Evolutionary conservation across 2,888 invertebrate species (phyloP), one percentile per base, ranked within the genome.

Genomic region (Pterostichus niger): DNA sequence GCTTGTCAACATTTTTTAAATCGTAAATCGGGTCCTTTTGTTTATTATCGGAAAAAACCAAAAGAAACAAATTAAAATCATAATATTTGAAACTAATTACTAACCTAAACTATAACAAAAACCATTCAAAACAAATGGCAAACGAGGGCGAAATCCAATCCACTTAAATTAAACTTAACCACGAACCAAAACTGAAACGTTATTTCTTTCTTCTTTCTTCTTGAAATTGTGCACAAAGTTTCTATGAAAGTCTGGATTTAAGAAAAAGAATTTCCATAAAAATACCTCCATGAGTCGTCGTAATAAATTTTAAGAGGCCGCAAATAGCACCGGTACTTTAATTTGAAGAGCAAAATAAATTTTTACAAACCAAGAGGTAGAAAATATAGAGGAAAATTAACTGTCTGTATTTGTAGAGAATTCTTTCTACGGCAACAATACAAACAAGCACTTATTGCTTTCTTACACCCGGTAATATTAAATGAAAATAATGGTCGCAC

Each of bases 371-470:
- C 68, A 68, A 2, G 40, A 33, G 68, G 68, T 15, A 15, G 68
- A 68, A 44, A 68, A 44, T 68, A 68, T 44, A 68, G 17, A 44
- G 44, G 40, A 68, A 68, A 68, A 68, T 68, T 68, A 68, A 68
- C 40, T 40, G 68, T 15, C 13, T 7, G 68, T 35, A 44, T 68
- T 40, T 44, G 40, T 15, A 1, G n/a, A 61, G 35, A 35, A 61
- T 68, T 68, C 68, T 68, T 13, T 68, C 40, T 44, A 15, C 35
- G 17, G 9, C 0, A 17, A 44, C 33, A 40, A 40, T 15, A 68
- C 68, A 75, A 75, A 75, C 73, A 75, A 75, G 73, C 73, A 31
- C 76, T 56, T 77, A 77, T 77, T 56, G 56, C 76, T 77, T 77
- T 56, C 56, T 77, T 56, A 77, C 76, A 77, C 33, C 54, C 6